A percentile compares a stretch with the other conserved stretches of the same genome.
These are phyloP conservation scores for Poeciliopsis infans DNA, from an alignment of 2,797 vertebrate genomes.

Conservation along the genomic window DNA sequence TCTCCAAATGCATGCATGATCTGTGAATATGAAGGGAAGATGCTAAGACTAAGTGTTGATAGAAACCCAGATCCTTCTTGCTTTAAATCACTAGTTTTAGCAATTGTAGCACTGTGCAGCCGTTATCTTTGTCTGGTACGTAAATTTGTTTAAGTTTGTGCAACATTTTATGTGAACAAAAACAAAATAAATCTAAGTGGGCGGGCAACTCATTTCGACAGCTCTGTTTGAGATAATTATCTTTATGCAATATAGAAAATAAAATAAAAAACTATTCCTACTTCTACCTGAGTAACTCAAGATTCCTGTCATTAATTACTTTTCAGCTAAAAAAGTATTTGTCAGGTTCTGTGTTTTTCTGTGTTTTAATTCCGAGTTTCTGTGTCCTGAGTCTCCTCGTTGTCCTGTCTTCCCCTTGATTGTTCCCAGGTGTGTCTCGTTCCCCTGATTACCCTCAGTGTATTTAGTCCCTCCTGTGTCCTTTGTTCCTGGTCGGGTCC, in stretches of 20 bases:
- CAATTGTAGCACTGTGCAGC: background rate
- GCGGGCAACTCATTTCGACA: background rate
- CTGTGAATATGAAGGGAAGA: background rate
- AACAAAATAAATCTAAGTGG: background rate
- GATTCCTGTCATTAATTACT: background rate
- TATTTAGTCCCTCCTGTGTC: too few species aligned
- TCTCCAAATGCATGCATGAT: background rate
- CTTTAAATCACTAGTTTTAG: background rate
- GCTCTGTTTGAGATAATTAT: background rate
- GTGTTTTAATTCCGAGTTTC: too few species aligned
- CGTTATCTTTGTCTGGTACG: background rate
- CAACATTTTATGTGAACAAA: background rate
- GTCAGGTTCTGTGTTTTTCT: too few species aligned
- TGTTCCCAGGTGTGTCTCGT: too few species aligned
- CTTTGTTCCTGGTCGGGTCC: too few species aligned
- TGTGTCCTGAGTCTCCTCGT: too few species aligned
- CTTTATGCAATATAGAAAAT: background rate
- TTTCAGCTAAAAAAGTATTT: background rate
- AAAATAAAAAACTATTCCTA: background rate
- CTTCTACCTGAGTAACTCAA: background rate
- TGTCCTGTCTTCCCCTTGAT: too few species aligned
- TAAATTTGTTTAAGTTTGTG: background rate
- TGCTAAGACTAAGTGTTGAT: background rate
- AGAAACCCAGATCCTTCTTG: background rate
- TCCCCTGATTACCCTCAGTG: too few species aligned